Evolutionary conservation across 1,140 invertebrate species (phyloP), one percentile per base, ranked within the genome.

Genomic region (Camponotus pennsylvanicus): DNA sequence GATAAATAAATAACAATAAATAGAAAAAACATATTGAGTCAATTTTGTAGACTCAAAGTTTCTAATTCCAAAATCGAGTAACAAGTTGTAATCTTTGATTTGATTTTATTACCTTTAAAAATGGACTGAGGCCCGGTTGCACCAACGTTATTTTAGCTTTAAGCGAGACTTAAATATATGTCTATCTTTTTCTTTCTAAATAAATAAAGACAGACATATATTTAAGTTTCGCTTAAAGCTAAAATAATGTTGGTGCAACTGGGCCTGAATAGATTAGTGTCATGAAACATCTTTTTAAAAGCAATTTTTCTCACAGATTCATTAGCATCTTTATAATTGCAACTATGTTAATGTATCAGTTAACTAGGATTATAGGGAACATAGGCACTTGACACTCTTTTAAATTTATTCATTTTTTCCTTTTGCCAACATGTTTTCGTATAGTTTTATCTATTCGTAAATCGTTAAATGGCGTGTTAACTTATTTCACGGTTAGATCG

Each of bases 401-500:
- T 13, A 13, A 42, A 42, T 27, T 82, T 21, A 70, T 42, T 52
- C 18, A 57, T 75, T 59, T 55, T 59, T 59, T 73, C 27, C 27
- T 55, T 59, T 67, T 71, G 37, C 15, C n/a, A 63, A 59, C 40
- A 21, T n/a, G 18, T 13, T 9, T 42, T 79, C 34, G 5, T 34
- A 66, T 32, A 70, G 37, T 52, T 70, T 83, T 45, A 83, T 75
- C 69, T 57, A 49, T 52, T 59, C 21, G 49, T 69, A 42, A 13
- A 37, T 37, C 27, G 7, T 55, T n/a, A 83, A 83, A 83, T 83
- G 69, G n/a, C 27, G 55, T 69, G 79, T 75, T 75, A 83, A 83
- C 69, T 83, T 55, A 55, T 83, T 83, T 83, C 79, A 83, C 69
- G 34, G 69, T 82, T 82, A 82, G 67, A 27, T 83, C 79, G 55